phyloP scores from a whole-genome alignment of 1,140 invertebrate species.

The Nixonia krombeini region DNA sequence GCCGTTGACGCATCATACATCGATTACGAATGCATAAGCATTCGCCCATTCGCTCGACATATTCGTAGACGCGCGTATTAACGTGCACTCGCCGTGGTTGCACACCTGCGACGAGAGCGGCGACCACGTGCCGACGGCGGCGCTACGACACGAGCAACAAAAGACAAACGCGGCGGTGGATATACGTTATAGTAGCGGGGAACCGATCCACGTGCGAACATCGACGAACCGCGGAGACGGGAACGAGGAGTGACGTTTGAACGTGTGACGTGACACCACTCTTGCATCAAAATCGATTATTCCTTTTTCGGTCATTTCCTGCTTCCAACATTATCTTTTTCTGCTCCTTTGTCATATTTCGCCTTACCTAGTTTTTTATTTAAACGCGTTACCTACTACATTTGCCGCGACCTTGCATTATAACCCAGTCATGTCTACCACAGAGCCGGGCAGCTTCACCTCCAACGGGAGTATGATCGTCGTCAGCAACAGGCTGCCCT shows the following conservation, averaged over 20 bases:
- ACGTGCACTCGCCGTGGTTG: background rate
- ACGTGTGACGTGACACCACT: no score
- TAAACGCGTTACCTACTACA: background rate
- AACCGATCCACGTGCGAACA: no score
- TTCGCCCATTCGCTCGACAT: constrained; percentile 1
- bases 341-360: background rate
- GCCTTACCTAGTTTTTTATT: no score
- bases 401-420: constrained; percentile 16
- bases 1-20: no score
- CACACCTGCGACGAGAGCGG: background rate
- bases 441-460: constrained; percentile 63
- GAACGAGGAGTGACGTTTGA: background rate
- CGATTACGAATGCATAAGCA: constrained; percentile 28
- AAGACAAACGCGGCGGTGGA: background rate
- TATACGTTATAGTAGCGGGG: background rate
- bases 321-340: background rate
- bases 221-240: background rate
- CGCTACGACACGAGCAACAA: background rate
- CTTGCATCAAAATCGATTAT: no score
- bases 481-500: constrained; percentile 90
- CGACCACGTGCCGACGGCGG: background rate
- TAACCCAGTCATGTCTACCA: constrained; percentile 53
- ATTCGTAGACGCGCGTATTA: constrained; percentile 14
- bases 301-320: background rate
- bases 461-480: constrained; percentile 85